Evolutionary conservation across 1,140 invertebrate species (phyloP).

Genomic region (Holotrichia oblita): DNA sequence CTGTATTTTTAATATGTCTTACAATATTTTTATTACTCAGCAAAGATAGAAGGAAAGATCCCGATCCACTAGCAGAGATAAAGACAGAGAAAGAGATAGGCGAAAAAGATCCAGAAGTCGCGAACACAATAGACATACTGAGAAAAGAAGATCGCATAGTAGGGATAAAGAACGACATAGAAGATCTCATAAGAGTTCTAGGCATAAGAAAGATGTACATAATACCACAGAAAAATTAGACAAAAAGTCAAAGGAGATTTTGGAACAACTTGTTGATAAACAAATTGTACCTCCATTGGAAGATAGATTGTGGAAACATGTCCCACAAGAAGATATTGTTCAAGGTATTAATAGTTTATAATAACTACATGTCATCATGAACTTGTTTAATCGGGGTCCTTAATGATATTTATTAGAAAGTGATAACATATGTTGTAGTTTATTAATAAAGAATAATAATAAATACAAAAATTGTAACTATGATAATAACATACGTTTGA

Average conservation of each 20-base stretch:
- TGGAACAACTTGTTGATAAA: slow-evolving; percentile 59
- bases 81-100: slow-evolving; percentile 47
- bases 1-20: too few relatives aligned
- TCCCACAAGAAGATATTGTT: slow-evolving; percentile 61
- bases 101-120: slow-evolving; percentile 52
- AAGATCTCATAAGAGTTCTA: slow-evolving; percentile 60
- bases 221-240: slow-evolving; percentile 58
- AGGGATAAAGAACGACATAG: slow-evolving; percentile 45
- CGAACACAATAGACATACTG: slow-evolving; percentile 50
- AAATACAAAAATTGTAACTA: too few relatives aligned
- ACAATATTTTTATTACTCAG: not conserved
- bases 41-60: slow-evolving; percentile 42
- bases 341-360: slow-evolving; percentile 56
- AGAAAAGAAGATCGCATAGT: slow-evolving; percentile 50
- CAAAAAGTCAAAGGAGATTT: slow-evolving; percentile 59
- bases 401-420: too few relatives aligned
- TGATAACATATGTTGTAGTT: too few relatives aligned
- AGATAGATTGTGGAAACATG: slow-evolving; percentile 59
- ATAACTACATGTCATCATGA: too few relatives aligned
- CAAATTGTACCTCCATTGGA: slow-evolving; percentile 60
- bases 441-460: too few relatives aligned
- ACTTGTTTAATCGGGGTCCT: too few relatives aligned
- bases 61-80: slow-evolving; percentile 52
- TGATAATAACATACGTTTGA: too few relatives aligned
- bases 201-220: slow-evolving; percentile 57